Evolutionary conservation across 2,888 invertebrate genomes (phyloP).

Genomic region (Stenchaetothrips biformis): DNA sequence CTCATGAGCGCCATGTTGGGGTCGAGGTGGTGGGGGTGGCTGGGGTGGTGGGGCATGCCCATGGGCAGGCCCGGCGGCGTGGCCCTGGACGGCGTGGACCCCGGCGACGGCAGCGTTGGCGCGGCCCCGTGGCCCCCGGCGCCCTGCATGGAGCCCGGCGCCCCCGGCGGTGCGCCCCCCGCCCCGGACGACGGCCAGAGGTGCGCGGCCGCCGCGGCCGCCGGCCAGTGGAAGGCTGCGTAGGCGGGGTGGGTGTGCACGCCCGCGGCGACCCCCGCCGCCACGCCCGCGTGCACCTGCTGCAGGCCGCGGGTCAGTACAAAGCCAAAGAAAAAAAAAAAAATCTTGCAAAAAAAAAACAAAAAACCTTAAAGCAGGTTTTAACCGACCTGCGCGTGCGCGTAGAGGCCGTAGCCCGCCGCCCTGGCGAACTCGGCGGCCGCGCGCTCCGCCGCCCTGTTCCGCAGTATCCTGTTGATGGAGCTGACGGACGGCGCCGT

Average conservation of each 20-base stretch:
- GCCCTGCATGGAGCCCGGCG: constrained; percentile 39
- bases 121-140: constrained; percentile 44
- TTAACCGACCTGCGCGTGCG: constrained; percentile 41
- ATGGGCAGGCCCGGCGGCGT: constrained; percentile 28
- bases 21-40: constrained; percentile 36
- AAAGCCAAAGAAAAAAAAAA: neutral
- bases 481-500: constrained; percentile 96
- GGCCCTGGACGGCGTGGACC: constrained; percentile 30
- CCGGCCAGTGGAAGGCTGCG: constrained; percentile 46
- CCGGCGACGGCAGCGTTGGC: constrained; percentile 43
- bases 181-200: constrained; percentile 34
- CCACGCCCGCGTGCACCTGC: constrained; percentile 86
- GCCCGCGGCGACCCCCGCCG: constrained; percentile 86
- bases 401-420: constrained; percentile 79
- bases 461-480: constrained; percentile 91
- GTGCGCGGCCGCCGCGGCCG: constrained; percentile 35
- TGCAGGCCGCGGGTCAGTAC: constrained; percentile 51
- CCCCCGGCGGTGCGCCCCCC: constrained; percentile 39
- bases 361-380: neutral
- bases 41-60: constrained; percentile 31
- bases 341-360: neutral
- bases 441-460: constrained; percentile 92
- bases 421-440: constrained; percentile 93
- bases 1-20: constrained; percentile 39
- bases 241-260: constrained; percentile 68